A percentile compares a stretch with the other conserved stretches of the same genome.
Evolutionary conservation across 1,140 invertebrate species (phyloP).

Genomic region (Drosophila lini): DNA sequence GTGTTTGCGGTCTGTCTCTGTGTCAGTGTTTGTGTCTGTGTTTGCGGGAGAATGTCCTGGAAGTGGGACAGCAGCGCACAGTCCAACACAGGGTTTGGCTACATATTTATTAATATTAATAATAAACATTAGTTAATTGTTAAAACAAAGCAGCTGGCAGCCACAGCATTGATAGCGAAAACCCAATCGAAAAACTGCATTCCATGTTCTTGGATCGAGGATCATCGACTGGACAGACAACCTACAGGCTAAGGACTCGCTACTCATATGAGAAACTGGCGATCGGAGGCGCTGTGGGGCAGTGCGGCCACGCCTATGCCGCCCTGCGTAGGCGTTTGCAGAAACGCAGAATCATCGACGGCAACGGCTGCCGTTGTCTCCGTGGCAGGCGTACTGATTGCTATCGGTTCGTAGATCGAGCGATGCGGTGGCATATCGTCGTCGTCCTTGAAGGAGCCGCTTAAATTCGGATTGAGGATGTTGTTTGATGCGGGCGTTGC

Average conservation of each 20-base stretch:
- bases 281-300: conserved; percentile 56
- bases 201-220: not conserved
- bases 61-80: conserved; percentile 35
- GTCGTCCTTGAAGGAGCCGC: conserved; percentile 83
- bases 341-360: conserved; percentile 64
- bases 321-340: conserved; percentile 73
- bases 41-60: conserved; percentile 35
- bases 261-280: conserved; percentile 72
- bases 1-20: conserved; percentile 16
- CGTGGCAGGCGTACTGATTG: conserved; percentile 49
- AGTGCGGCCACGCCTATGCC: conserved; percentile 79
- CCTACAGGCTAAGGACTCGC: conserved; percentile 33
- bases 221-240: conserved; percentile 33
- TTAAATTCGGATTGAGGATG: conserved; percentile 84
- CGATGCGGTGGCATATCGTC: conserved; percentile 76
- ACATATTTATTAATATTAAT: conserved; percentile 73
- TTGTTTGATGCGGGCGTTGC: conserved; percentile 77
- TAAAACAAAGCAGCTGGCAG: conserved; percentile 79
- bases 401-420: conserved; percentile 79
- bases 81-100: conserved; percentile 52
- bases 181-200: conserved; percentile 34
- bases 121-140: conserved; percentile 77
- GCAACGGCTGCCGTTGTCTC: conserved; percentile 31
- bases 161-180: conserved; percentile 47
- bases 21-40: not conserved